Evolutionary conservation across 2,797 vertebrate genomes (phyloP), one percentile per base, ranked within the genome.

Genomic region (Myoxocephalus aenaeus): DNA sequence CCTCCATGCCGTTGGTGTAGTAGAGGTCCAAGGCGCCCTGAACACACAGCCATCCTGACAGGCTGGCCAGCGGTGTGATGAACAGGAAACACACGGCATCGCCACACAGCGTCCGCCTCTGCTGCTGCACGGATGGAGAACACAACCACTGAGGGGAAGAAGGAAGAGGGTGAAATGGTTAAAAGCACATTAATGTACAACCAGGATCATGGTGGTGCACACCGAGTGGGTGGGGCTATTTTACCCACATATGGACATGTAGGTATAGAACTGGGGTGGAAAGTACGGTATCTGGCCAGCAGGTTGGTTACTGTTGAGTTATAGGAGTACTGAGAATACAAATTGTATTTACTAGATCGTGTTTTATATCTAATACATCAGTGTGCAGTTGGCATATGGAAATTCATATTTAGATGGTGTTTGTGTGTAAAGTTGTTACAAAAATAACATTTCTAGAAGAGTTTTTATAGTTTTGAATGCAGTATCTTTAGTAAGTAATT

Each of bases 11-110:
- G 20, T 92, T 93, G 75, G 85, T 93, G 84, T 83, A 78, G 85
- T 93, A 90, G 7, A 94, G 92, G 84, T 94, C 93, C 86, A 88
- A 79, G 32, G 93, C 93, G 3, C 93, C 94, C 74, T 92, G 93
- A n/a, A 94, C 77, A 57, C 94, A 95, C 80, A 95, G 81, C 94
- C 93, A 95, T 1, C 93, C 94, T 0, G 93, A 94, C 38, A 95
- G 84, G 68, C 89, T 83, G 48, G 93, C 94, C 59, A 95, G 84
- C 0, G 94, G 93, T 0, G 93, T 95, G 83, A 95, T 94, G 87
- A 94, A 90, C 51, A 94, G 86, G 86, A 95, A 95, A 64, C 94
- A 94, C 65, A 93, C 64, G 0, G 44, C 64, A 0, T 95, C 94
- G 0, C 93, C 90, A 10, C 86, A 92, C 62, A 95, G 76, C 0